Conservation (phyloP, 2,888 invertebrate genomes). For the Reticulitermes lucifugus region DNA sequence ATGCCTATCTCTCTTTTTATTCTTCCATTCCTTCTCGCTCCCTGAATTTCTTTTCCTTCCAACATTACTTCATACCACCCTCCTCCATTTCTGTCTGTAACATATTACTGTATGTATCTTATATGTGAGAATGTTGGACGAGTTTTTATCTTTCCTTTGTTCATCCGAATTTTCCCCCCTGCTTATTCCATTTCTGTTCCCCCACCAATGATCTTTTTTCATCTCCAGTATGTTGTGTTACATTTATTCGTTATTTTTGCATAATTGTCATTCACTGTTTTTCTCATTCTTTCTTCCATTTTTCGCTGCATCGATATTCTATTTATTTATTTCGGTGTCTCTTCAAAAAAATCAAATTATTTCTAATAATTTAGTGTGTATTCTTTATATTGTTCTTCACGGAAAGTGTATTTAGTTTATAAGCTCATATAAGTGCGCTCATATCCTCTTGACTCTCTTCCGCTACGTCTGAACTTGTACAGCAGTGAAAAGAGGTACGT, state of each 20-base stretch:
- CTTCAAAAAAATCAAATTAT: constrained; percentile 9
- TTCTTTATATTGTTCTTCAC: constrained; percentile 13
- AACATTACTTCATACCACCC: constrained; percentile 23
- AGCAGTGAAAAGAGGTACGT: neutral
- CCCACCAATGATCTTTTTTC: neutral
- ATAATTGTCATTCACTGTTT: constrained; percentile 25
- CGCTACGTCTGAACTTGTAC: neutral
- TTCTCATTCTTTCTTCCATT: neutral
- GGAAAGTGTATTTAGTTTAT: neutral
- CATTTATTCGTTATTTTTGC: constrained; percentile 35
- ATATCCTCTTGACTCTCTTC: neutral
- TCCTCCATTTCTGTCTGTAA: constrained; percentile 28
- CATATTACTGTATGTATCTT: constrained; percentile 1
- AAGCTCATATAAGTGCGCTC: neutral
- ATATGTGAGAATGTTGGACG: constrained; percentile 19
- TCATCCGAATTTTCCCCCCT: neutral
- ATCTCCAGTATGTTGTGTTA: constrained; percentile 14
- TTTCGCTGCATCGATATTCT: neutral
- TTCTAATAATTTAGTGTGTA: constrained; percentile 26
- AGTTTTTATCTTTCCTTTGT: constrained; percentile 27
- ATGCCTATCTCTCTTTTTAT: constrained; percentile 22
- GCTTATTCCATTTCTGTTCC: neutral
- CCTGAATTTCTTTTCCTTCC: neutral
- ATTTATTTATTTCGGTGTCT: constrained; percentile 17
- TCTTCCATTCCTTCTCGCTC: constrained; percentile 2